Evolutionary conservation across 2,888 invertebrate genomes (phyloP), one percentile per base, ranked within the genome.

Genomic region (Torymus texanus): DNA sequence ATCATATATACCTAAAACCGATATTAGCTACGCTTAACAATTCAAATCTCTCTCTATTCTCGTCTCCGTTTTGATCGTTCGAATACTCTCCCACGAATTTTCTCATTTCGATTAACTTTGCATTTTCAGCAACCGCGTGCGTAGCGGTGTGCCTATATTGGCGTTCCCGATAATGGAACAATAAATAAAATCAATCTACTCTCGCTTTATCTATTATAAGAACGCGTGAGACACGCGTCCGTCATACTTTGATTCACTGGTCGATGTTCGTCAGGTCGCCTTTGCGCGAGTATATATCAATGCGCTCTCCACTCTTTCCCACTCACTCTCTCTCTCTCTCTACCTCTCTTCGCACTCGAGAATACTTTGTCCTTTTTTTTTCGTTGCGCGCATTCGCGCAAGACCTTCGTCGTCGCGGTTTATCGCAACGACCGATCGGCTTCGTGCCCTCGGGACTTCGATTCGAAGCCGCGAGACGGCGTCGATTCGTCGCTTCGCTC

Each of bases 141-240:
- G 73, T 41, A 70, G 74, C 74, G 80, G 65, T 21, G 66, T 29
- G 59, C 41, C 10, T 8, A 8, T 41, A 41, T 41, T 41, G 70
- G 78, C 81, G 81, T 81, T 81, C 73, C 81, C 72, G 50, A 79
- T 70, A 79, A 76, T 66, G 86, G 88, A 89, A 89, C 88, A 89
- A 90, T 89, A 89, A 90, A 89, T 90, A 89, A 89, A 88, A 88
- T 88, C 88, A 88, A 89, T 87, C 89, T 88, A 88, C 87, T 85
- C 85, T 88, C 85, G 84, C 86, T 76, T 68, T 63, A 63, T 58
- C 76, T 78, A 78, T 41, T 41, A 41, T 41, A 83, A 85, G 83
- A 84, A 85, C 86, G 82, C 85, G 82, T 83, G 86, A 85, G 82
- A 85, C 84, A 81, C 82, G 65, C 73, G 81, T 83, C 83, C 79